These are phyloP conservation scores for Caenorhabditis wallacei DNA, from an alignment of 2,888 invertebrate genomes.

Conservation along the genomic window DNA sequence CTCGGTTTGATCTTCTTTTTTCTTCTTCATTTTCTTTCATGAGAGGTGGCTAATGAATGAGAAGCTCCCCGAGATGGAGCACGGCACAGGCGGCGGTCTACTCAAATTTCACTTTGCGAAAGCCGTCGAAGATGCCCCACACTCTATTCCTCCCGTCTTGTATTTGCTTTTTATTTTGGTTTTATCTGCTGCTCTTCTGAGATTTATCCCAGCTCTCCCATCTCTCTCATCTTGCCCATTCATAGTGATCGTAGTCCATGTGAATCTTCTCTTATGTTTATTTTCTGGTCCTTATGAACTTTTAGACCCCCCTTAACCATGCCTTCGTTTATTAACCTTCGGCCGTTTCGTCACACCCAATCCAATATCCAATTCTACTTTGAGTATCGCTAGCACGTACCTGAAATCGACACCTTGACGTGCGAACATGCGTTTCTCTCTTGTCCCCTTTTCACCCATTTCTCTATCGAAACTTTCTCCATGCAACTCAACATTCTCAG, in stretches of 20 bases:
- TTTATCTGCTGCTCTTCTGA: slow-evolving; percentile 38
- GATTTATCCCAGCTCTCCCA: slow-evolving; percentile 38
- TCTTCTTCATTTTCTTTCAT: slow-evolving; percentile 19
- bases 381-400: slow-evolving; percentile 34
- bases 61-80: slow-evolving; percentile 41
- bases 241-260: slow-evolving; percentile 52
- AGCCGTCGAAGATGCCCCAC: slow-evolving; percentile 41
- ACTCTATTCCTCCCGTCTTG: slow-evolving; percentile 27
- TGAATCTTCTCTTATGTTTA: slow-evolving; percentile 14
- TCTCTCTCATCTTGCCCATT: slow-evolving; percentile 30
- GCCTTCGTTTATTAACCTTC: slow-evolving; percentile 26
- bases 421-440: slow-evolving; percentile 50
- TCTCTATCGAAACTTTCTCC: background rate
- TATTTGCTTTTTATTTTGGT: slow-evolving; percentile 61
- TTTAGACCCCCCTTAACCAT: slow-evolving; percentile 5
- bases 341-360: slow-evolving; percentile 26
- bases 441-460: background rate
- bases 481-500: background rate
- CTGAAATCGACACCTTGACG: slow-evolving; percentile 61
- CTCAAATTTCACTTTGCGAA: slow-evolving; percentile 61
- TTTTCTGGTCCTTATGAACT: slow-evolving; percentile 29
- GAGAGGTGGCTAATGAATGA: slow-evolving; percentile 54
- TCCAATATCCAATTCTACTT: slow-evolving; percentile 57
- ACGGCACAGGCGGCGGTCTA: slow-evolving; percentile 30
- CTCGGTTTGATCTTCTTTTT: slow-evolving; percentile 10